Conservation (phyloP, 2,113 vertebrate species). For the Epinephelus lanceolatus region DNA sequence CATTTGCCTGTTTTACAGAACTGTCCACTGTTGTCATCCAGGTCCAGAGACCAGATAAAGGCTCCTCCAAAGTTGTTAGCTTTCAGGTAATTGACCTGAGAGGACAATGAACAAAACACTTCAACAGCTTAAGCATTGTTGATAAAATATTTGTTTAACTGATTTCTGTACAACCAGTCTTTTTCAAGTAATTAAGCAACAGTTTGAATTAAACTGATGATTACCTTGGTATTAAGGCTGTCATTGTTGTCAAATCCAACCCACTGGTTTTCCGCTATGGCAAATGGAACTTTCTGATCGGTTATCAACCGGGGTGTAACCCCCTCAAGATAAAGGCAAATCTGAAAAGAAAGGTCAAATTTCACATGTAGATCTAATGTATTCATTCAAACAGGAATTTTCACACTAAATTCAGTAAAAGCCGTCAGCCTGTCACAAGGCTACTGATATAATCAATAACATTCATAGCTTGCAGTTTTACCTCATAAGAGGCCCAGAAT, state of each 20-base stretch:
- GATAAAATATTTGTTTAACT: background rate
- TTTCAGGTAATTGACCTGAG: constrained; percentile 81
- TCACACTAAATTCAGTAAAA: background rate
- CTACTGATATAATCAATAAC: background rate
- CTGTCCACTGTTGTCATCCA: constrained; percentile 84
- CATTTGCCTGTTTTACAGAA: constrained; percentile 81
- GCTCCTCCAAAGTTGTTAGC: constrained; percentile 80
- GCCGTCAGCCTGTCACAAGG: background rate
- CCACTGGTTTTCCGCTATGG: constrained; percentile 79
- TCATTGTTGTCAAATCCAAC: constrained; percentile 82
- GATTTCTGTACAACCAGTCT: background rate
- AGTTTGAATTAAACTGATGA: background rate
- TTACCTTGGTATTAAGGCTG: constrained; percentile 82
- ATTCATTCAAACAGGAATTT: background rate
- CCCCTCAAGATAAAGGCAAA: constrained; percentile 79
- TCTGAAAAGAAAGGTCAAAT: constrained; percentile 63
- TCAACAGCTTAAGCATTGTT: background rate
- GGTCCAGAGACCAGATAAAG: constrained; percentile 84
- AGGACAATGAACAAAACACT: background rate
- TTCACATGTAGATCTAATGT: background rate
- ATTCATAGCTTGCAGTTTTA: constrained; percentile 32
- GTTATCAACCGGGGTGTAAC: constrained; percentile 63
- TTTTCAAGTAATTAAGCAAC: background rate
- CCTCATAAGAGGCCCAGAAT: constrained; percentile 86
- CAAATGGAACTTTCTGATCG: constrained; percentile 83